Evolutionary conservation across 2,113 vertebrate species (phyloP), one percentile per base, ranked within the genome.

Genomic region (Noctilio leporinus): DNA sequence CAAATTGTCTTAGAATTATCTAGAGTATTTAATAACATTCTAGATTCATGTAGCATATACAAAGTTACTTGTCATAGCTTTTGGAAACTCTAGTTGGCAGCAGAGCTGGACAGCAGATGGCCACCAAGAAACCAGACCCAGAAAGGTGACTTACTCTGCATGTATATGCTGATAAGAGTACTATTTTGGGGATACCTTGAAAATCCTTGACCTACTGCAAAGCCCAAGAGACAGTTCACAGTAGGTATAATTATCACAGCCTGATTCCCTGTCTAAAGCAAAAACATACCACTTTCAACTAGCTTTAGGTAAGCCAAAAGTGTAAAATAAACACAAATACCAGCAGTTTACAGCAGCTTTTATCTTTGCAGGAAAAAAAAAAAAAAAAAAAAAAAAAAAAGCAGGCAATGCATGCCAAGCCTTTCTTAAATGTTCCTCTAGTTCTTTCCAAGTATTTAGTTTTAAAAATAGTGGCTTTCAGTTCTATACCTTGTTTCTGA

Each of bases 101-200:
- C 22, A 93, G 64, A 86, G 40, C 49, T 53, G 89, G 69, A 89
- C 17, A 86, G 83, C 83, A 96, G 83, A 96, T 89, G 73, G 89
- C 4, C n/a, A 69, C 57, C 59, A 12, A 72, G 65, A 85, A 93
- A 73, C 35, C 19, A 62, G 77, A 85, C 51, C 1, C 5, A 59
- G 28, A 93, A 96, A 91, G 81, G 83, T 96, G 47, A 87, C 65
- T 88, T 86, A 65, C 26, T 75, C 19, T 75, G 76, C 40, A 65
- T 33, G 24, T 14, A 28, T 51, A 83, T 38, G 59, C 57, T 87
- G 65, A 81, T 16, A 57, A 62, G 30, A 82, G 35, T 45, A 10
- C 75, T 76, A 80, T 30, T 93, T 84, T 75, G 17, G 75, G 81
- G 65, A 67, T 20, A 89, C 10, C 19, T 51, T 80, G 53, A 80